Evolutionary conservation across 1,140 invertebrate species (phyloP).

Genomic region (Tetramorium simillimum): DNA sequence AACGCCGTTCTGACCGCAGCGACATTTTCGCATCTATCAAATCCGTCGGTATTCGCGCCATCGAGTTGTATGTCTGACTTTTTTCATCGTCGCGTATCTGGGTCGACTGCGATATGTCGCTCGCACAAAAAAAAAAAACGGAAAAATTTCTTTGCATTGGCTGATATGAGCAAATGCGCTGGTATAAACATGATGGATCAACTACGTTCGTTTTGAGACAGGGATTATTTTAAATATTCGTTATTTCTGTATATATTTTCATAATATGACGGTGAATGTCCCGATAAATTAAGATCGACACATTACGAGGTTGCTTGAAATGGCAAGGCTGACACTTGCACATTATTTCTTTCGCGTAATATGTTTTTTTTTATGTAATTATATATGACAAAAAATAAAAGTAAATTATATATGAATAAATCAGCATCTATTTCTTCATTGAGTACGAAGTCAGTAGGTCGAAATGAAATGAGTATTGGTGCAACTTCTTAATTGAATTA

Average conservation of each 20-base stretch:
- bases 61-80: conserved; percentile 60
- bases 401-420: neutral
- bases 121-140: conserved; percentile 12
- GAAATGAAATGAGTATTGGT: conserved; percentile 2
- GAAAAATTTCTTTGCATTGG: neutral
- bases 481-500: conserved; percentile 35
- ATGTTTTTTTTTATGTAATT: neutral
- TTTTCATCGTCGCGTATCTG: conserved; percentile 47
- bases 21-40: conserved; percentile 60
- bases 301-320: neutral
- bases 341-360: neutral
- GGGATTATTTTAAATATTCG: conserved; percentile 35
- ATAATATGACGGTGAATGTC: conserved; percentile 46
- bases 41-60: conserved; percentile 46
- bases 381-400: neutral
- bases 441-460: neutral
- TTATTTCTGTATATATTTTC: neutral
- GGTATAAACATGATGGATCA: conserved; percentile 3
- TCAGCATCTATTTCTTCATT: neutral
- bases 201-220: conserved; percentile 28
- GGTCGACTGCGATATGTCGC: conserved; percentile 19
- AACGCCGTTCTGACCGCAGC: conserved; percentile 45
- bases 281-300: conserved; percentile 5
- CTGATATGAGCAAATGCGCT: neutral
- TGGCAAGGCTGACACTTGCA: neutral